Evolutionary conservation across 2,888 invertebrate species (phyloP).

Genomic region (Nymphalis c-album): DNA sequence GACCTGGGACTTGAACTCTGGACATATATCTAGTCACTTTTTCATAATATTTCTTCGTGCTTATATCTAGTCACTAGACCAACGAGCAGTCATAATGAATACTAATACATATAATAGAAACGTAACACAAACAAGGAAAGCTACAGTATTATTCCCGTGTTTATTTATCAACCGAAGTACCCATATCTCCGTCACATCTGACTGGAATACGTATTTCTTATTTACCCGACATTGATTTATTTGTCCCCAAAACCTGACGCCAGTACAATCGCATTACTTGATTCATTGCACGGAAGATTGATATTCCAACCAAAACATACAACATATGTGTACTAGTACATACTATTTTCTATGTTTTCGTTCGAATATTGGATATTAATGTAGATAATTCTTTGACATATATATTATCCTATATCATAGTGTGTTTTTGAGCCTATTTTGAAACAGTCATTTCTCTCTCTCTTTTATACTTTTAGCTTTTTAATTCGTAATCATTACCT

Average conservation of each 20-base stretch:
- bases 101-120: too few species aligned
- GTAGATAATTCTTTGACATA: too few species aligned
- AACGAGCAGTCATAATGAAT: too few species aligned
- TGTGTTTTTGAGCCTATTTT: too few species aligned
- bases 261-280: constrained; percentile 9
- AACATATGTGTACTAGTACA: neutral
- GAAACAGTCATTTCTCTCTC: too few species aligned
- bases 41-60: too few species aligned
- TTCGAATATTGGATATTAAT: neutral
- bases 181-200: neutral
- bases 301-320: neutral
- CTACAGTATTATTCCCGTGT: neutral
- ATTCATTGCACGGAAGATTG: constrained; percentile 3
- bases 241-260: constrained; percentile 5
- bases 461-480: too few species aligned
- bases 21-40: too few species aligned
- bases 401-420: too few species aligned
- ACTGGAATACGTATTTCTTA: constrained; percentile 5
- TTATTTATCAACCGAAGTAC: neutral
- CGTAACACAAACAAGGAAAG: neutral
- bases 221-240: constrained; percentile 11
- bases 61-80: too few species aligned
- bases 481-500: too few species aligned
- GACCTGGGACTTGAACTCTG: too few species aligned
- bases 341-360: neutral